Conservation (phyloP, 2,888 invertebrate species). For the Octonoba sinensis region DNA sequence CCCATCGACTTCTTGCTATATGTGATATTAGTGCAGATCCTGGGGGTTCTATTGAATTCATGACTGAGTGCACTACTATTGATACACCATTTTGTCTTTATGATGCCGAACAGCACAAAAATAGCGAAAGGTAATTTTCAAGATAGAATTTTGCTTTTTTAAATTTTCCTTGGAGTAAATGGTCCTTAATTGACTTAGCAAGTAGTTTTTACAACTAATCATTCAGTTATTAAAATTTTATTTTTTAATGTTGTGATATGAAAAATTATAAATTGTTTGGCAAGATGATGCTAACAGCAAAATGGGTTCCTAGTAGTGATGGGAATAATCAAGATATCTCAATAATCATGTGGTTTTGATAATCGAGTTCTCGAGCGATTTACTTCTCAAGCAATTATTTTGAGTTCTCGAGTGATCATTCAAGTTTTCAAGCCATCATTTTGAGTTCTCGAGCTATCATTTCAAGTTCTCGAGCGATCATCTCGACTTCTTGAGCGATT, state of each 20-base stretch:
- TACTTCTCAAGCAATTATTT: too few relatives aligned
- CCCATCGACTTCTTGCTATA: constrained; percentile 90
- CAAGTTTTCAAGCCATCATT: too few relatives aligned
- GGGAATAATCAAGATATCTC: too few relatives aligned
- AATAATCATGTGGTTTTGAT: too few relatives aligned
- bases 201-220: neutral
- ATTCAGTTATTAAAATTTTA: neutral
- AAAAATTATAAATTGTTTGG: neutral
- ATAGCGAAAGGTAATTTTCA: constrained; percentile 74
- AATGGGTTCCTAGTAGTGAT: too few relatives aligned
- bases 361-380: too few relatives aligned
- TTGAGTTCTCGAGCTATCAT: too few relatives aligned
- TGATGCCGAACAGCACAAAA: constrained; percentile 97
- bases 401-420: too few relatives aligned
- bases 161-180: neutral
- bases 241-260: neutral
- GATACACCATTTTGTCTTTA: constrained; percentile 99
- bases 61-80: constrained; percentile 99
- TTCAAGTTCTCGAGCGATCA: too few relatives aligned
- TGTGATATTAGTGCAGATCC: constrained; percentile 99
- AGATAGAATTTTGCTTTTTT: neutral
- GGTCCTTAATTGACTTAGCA: too few relatives aligned
- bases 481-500: too few relatives aligned
- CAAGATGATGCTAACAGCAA: too few relatives aligned
- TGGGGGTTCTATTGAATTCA: constrained; percentile 98